Conservation (phyloP, 92 coral and sea anemone species). For the Epizoanthus rinbou region DNA sequence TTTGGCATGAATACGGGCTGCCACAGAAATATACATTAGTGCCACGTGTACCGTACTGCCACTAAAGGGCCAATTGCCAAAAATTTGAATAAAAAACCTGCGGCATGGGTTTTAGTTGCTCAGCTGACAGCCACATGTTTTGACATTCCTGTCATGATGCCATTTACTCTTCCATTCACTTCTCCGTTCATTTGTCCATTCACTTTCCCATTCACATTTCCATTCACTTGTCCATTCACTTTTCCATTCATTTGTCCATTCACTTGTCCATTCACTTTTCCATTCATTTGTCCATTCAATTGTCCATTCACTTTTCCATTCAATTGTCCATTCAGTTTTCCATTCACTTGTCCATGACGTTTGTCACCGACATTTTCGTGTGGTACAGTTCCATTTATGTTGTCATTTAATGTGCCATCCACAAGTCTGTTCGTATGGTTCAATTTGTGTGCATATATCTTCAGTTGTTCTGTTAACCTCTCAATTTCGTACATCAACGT, state of each 20-base stretch:
- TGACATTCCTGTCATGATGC: conserved; percentile 2
- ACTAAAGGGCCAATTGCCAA: no score
- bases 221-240: conserved; percentile 17
- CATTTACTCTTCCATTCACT: background rate
- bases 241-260: background rate
- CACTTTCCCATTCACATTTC: background rate
- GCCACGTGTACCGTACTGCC: no score
- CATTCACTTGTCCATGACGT: conserved; percentile 7
- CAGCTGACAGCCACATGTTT: conserved; percentile 38
- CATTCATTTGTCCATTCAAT: conserved; percentile 23
- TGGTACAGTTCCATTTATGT: background rate
- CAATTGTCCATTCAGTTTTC: conserved; percentile 14
- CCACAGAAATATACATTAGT: no score
- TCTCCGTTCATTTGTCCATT: conserved; percentile 16
- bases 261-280: background rate
- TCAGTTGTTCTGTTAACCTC: conserved; percentile 57
- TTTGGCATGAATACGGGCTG: no score
- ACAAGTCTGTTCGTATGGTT: conserved; percentile 24
- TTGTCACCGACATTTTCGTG: conserved; percentile 10
- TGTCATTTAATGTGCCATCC: background rate
- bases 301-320: conserved; percentile 17
- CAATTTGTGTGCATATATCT: conserved; percentile 33
- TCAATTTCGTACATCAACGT: conserved; percentile 76
- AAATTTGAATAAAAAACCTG: no score
- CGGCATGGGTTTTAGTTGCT: background rate